These are phyloP conservation scores for Hylyphantes graminicola DNA, from an alignment of 1,140 invertebrate species.

Conservation along the genomic window DNA sequence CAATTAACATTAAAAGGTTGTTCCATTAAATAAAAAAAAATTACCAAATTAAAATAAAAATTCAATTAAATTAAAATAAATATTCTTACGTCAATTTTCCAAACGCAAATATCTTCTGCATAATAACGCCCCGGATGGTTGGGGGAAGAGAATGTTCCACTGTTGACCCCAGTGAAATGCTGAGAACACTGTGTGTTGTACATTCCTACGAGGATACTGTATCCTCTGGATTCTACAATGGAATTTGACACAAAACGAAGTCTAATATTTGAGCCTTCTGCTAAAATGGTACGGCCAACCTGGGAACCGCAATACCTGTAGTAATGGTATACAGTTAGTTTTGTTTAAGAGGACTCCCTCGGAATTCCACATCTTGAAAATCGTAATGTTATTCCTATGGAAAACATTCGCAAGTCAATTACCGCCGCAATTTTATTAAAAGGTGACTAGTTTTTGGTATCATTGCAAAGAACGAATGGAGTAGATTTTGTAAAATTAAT, in stretches of 20 bases:
- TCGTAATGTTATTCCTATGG: no score
- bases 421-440: no score
- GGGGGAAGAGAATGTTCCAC: conserved; percentile 73
- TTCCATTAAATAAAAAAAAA: neutral
- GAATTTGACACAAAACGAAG: conserved; percentile 29
- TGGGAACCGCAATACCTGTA: conserved; percentile 37
- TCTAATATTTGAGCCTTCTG: conserved; percentile 13
- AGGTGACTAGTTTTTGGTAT: no score
- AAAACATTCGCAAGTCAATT: no score
- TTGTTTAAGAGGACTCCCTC: neutral
- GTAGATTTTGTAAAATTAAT: no score
- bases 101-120: conserved; percentile 41
- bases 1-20: neutral
- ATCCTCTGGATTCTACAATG: neutral
- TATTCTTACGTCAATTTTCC: conserved; percentile 41
- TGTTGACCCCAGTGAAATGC: conserved; percentile 65
- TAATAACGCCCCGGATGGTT: conserved; percentile 72
- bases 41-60: neutral
- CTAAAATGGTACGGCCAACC: conserved; percentile 10
- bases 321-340: neutral
- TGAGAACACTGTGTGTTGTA: conserved; percentile 35
- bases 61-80: neutral
- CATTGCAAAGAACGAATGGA: no score
- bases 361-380: no score
- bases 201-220: conserved; percentile 34